phyloP scores from a whole-genome alignment of 2,888 invertebrate species.

The Chaitophorus viminalis region DNA sequence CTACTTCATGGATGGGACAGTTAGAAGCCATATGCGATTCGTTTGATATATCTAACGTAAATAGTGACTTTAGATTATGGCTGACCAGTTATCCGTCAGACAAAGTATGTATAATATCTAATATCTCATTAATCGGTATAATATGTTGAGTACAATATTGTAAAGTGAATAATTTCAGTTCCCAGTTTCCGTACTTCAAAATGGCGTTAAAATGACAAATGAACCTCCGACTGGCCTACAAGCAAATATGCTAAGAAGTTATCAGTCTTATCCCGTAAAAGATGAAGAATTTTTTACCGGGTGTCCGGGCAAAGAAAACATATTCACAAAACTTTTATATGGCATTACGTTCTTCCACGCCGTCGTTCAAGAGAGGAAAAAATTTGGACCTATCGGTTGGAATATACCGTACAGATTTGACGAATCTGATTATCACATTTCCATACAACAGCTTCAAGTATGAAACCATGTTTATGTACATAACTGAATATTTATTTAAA shows the following conservation, averaged over 20 bases:
- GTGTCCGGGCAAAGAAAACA: slow-evolving; percentile 80
- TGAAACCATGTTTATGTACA: neutral
- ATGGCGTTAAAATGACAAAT: slow-evolving; percentile 93
- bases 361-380: slow-evolving; percentile 81
- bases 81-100: slow-evolving; percentile 88
- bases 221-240: slow-evolving; percentile 90
- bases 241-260: slow-evolving; percentile 85
- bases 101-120: slow-evolving; percentile 66
- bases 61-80: slow-evolving; percentile 84
- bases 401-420: slow-evolving; percentile 87
- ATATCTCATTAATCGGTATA: neutral
- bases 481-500: neutral
- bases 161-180: slow-evolving; percentile 70
- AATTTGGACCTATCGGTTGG: slow-evolving; percentile 87
- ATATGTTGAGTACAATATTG: neutral
- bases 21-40: slow-evolving; percentile 82
- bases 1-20: slow-evolving; percentile 82
- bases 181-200: slow-evolving; percentile 86
- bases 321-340: slow-evolving; percentile 82
- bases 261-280: slow-evolving; percentile 86
- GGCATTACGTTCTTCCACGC: slow-evolving; percentile 88
- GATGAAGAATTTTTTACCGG: slow-evolving; percentile 82
- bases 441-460: slow-evolving; percentile 80
- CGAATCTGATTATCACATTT: slow-evolving; percentile 86
- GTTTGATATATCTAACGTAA: slow-evolving; percentile 76